Evolutionary conservation across 2,888 invertebrate genomes (phyloP).

Genomic region (Morpho helenor): DNA sequence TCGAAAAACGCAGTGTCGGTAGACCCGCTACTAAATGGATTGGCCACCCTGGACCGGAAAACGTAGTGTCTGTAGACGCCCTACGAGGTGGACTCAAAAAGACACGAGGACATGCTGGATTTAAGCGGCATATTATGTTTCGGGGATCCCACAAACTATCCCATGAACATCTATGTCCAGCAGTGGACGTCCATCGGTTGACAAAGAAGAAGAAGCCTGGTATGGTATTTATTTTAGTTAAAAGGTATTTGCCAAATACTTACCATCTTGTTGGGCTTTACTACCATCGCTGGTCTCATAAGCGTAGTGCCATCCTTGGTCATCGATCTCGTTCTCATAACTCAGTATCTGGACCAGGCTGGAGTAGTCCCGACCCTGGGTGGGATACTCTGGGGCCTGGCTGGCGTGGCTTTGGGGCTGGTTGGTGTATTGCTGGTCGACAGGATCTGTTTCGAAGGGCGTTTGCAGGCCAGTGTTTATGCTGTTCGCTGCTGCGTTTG

Average conservation of each 20-base stretch:
- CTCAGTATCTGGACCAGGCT: constrained; percentile 41
- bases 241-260: constrained; percentile 13
- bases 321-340: constrained; percentile 64
- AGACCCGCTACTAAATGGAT: too few relatives aligned
- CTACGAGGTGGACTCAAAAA: too few relatives aligned
- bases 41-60: too few relatives aligned
- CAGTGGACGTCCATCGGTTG: too few relatives aligned
- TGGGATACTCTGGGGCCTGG: not conserved
- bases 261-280: constrained; percentile 67
- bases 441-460: constrained; percentile 31
- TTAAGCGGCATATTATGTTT: too few relatives aligned
- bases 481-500: constrained; percentile 71
- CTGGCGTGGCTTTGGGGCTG: not conserved
- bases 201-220: too few relatives aligned
- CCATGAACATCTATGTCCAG: too few relatives aligned
- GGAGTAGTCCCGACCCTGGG: constrained; percentile 1
- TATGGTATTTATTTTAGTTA: too few relatives aligned
- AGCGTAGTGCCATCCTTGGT: constrained; percentile 62
- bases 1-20: too few relatives aligned
- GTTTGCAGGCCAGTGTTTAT: constrained; percentile 60
- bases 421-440: not conserved
- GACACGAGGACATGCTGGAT: too few relatives aligned
- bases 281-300: constrained; percentile 70
- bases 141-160: too few relatives aligned
- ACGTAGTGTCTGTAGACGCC: too few relatives aligned